Evolutionary conservation across 2,797 vertebrate species (phyloP).

Genomic region (Podarcis siculus): DNA sequence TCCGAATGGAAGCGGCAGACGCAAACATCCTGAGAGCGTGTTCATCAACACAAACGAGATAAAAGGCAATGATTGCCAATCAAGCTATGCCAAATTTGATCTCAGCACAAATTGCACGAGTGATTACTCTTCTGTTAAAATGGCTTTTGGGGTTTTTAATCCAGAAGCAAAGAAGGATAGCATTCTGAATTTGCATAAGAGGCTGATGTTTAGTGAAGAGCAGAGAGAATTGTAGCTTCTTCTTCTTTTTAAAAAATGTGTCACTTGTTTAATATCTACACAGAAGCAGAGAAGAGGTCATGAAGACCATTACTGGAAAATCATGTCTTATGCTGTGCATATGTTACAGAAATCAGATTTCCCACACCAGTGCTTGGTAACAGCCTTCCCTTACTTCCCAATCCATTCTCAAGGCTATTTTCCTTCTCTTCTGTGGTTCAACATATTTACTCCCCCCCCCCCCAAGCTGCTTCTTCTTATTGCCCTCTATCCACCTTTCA

Average conservation of each 20-base stretch:
- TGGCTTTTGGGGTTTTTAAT: slow-evolving; percentile 23
- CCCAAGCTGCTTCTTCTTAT: neutral
- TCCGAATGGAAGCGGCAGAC: slow-evolving; percentile 11
- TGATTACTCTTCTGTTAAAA: slow-evolving; percentile 13
- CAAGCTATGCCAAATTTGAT: slow-evolving; percentile 28
- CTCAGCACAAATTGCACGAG: slow-evolving; percentile 17
- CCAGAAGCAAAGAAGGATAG: slow-evolving; percentile 22
- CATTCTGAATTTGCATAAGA: neutral
- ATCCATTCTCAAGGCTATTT: neutral
- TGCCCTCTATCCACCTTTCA: neutral
- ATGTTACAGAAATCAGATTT: neutral
- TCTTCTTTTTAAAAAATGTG: neutral
- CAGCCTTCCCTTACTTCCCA: neutral
- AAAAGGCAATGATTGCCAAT: slow-evolving; percentile 34
- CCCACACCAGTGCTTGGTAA: neutral
- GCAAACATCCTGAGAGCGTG: slow-evolving; percentile 17
- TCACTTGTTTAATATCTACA: neutral
- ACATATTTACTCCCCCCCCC: neutral
- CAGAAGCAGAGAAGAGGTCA: neutral
- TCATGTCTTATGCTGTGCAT: neutral
- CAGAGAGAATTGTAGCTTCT: neutral
- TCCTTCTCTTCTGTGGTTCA: neutral
- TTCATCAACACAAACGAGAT: slow-evolving; percentile 13
- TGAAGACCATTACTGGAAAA: neutral
- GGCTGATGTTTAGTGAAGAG: neutral